Evolutionary conservation across 2,113 vertebrate genomes (phyloP), one percentile per base, ranked within the genome.

Genomic region (Chloroceryle aenea): DNA sequence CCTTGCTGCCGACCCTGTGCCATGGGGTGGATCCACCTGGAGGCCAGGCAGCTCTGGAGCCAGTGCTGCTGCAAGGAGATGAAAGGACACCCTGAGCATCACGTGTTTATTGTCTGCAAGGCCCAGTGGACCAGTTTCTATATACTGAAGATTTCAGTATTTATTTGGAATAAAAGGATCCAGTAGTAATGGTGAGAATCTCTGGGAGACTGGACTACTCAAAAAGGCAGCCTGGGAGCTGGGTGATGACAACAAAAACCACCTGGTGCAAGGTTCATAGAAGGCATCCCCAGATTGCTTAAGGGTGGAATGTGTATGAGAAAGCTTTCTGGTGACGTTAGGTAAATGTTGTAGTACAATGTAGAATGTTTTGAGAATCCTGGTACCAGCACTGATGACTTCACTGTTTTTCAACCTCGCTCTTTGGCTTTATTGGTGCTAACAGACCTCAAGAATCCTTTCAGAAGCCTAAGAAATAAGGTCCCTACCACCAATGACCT

Each of bases 381-480:
- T 4, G 36, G 10, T 55, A 85, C 45, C 8, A 23, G 5, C 27
- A 69, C 29, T 64, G 78, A 86, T 64, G 19, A 30, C 43, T 53
- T 56, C 25, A 25, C 27, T 20, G 12, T 25, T 83, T 91, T 92
- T 68, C 52, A 72, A 25, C 0, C 4, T 61, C 76, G 19, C 9
- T 40, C 16, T 50, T 75, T 66, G 59, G 27, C 4, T 85, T 82
- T 80, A 64, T 20, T 84, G 17, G 40, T 84, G 68, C 30, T 78
- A 72, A 53, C 6, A 56, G 30, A 82, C 36, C 48, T 50, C 58
- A 78, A 68, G 8, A 15, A 63, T 48, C 77, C 16, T 66, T 95
- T 91, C 52, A 90, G 69, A 95, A 59, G n/a, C 29, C 43, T 79
- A 38, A 93, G 45, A 75, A 87, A 76, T 40, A 42, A 55, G 14